Evolutionary conservation across 2,113 vertebrate species (phyloP), one percentile per base, ranked within the genome.

Genomic region (Phyllostomus discolor): DNA sequence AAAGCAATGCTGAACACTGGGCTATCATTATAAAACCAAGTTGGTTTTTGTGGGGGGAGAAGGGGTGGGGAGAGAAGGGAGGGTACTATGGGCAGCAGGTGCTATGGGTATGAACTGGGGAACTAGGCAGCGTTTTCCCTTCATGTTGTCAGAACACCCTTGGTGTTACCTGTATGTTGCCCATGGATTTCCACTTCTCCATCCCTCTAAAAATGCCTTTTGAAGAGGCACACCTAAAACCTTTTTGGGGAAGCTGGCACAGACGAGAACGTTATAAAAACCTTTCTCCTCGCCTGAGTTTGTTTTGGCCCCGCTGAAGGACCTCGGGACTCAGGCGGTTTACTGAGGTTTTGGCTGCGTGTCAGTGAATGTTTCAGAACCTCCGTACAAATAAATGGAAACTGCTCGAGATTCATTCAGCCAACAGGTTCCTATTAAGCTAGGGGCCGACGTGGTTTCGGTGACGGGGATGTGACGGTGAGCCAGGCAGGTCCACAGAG

Each of bases 161-260:
- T 64, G 72, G n/a, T 91, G 31, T 86, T 87, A 24, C 17, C 78
- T 50, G 54, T 54, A 54, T 28, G 0, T 69, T 95, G 90, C 80
- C 86, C 78, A 43, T 83, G 83, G 75, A 82, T 94, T 92, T 95
- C 94, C 67, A 90, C 46, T 80, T 69, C 89, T 93, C 86, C 73
- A 50, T 79, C 31, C 31, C 88, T 88, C 90, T 76, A 76, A 94
- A 95, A 94, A 89, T 67, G 66, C 43, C 62, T 88, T 96, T 95
- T 92, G 84, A 96, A 96, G 50, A 28, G 95, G 94, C 52, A 75
- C 86, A 43, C 90, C 84, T 95, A 88, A 97, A 97, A 66, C 95
- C 46, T 92, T 97, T 96, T 82, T 38, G 91, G 86, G 78, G 86
- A 35, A 94, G 48, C 90, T 12, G 8, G 72, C 46, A 43, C 38